Percentiles rank a stretch among this genome's conserved stretches.
phyloP scores from a whole-genome alignment of 1,140 invertebrate genomes.

The Pantala flavescens region DNA sequence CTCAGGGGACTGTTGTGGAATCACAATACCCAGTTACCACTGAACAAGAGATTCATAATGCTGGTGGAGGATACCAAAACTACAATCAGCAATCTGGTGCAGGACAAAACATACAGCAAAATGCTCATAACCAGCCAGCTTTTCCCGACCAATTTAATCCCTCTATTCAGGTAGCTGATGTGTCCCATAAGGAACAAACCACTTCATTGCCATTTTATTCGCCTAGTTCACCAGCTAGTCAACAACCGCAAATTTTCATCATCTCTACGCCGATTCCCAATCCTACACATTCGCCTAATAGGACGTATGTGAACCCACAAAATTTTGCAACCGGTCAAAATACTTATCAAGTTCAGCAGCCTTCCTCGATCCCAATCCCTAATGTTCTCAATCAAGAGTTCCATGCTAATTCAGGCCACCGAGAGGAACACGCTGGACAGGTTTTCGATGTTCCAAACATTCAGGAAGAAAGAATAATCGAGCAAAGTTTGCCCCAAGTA shows the following conservation, averaged over 20 bases:
- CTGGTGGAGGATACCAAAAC: background rate
- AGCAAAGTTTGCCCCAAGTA: too few species aligned
- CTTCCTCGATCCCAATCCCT: too few species aligned
- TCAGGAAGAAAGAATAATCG: too few species aligned
- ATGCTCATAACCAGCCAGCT: background rate
- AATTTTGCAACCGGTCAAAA: background rate
- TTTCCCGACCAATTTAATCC: background rate
- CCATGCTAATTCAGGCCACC: too few species aligned
- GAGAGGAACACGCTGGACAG: too few species aligned
- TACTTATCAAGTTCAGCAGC: too few species aligned
- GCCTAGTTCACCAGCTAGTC: background rate
- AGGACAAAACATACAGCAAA: background rate
- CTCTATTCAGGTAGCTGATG: background rate
- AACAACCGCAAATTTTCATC: background rate
- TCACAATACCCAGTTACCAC: too few species aligned
- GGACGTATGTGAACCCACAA: background rate
- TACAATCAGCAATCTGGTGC: background rate
- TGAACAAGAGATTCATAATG: too few species aligned
- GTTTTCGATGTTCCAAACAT: too few species aligned
- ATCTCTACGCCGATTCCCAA: background rate
- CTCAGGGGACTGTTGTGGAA: too few species aligned
- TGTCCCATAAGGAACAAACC: background rate
- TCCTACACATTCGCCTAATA: background rate
- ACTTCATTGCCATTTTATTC: background rate
- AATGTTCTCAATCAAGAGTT: too few species aligned